Evolutionary conservation across 2,797 vertebrate genomes (phyloP), one percentile per base, ranked within the genome.

Genomic region (Cheirogaleus major): DNA sequence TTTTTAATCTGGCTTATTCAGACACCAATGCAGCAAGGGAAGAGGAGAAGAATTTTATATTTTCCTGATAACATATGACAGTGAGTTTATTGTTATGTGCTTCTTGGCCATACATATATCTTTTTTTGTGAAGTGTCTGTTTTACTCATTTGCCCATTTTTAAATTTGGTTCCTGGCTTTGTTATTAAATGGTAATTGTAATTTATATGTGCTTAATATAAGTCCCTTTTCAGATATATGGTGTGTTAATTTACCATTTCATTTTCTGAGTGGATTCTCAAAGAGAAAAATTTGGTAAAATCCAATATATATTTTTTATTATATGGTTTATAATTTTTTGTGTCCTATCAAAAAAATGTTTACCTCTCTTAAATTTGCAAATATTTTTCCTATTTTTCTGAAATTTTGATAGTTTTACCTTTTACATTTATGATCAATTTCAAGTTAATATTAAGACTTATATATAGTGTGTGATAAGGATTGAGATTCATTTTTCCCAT

Each of bases 111-210:
- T 78, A 82, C 2, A 4, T 76, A 76, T 65, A 52, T 93, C 30
- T 92, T 84, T n/a, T 82, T 80, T 87, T 76, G 48, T 67, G 17
- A 93, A 95, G 20, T 86, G 10, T 87, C 30, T 83, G 35, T 87
- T 87, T 76, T 84, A 67, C 80, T 70, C 25, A 70, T 89, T 90
- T 84, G 38, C 38, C 41, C 57, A 92, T 93, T 96, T 96, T 82
- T 75, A 63, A 67, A 81, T 65, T 95, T 32, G 30, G 4, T 48
- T 80, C 11, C 57, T 89, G 35, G 32, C 93, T 25, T 72, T 59
- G 4, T 69, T 81, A 75, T 80, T 86, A 83, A 76, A 73, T 45
- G 95, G 8, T 85, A 72, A 72, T 32, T 94, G 0, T 73, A 82
- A 96, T 72, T 61, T 76, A 76, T 48, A 38, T 82, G 67, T 94